Evolutionary conservation across 2,888 invertebrate genomes (phyloP), one percentile per base, ranked within the genome.

Genomic region (Diploptera punctata): DNA sequence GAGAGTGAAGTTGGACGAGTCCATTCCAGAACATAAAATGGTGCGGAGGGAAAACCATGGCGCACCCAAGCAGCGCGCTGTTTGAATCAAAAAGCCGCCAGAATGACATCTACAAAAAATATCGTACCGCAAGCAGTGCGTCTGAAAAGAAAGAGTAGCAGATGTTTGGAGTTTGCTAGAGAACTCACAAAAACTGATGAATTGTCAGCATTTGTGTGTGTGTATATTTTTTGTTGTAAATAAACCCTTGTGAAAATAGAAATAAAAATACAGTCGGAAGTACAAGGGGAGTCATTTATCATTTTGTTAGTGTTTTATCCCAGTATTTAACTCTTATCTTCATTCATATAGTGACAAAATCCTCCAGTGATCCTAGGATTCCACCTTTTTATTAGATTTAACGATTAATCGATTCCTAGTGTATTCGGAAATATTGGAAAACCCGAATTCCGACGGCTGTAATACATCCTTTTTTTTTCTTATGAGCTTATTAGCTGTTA

Each of bases 1-100:
- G 57, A 57, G 57, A 57, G 57, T n/a, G n/a, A n/a, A 29, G 29
- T 3, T 57, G 57, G 57, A 57, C 57, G 57, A 57, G 57, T 57
- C 31, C 29, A 57, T 29, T 57, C 26, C 29, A 33, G 5, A 33
- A 33, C 33, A 33, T 33, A 13, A 16, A 57, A 16, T 2, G 29
- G 31, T n/a, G 47, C 4, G 47, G 10, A 29, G 57, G 57, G 57
- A 29, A 4, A 24, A 16, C 24, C 29, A 57, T 1, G 57, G 57
- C 31, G 57, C 57, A 57, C 57, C 57, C 57, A 52, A 24, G 57
- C 24, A 57, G 26, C 57, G 57, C 57, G 57, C 16, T 57, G 57
- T 57, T 57, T 57, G n/a, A 57, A 57, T 5, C 31, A 24, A 52
- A 49, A 49, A 54, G 54, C 24, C 24, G 54, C 54, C 19, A 5